A percentile compares a stretch with the other conserved stretches of the same genome.
phyloP scores from a whole-genome alignment of 2,113 vertebrate genomes.

The Verasper variegatus region DNA sequence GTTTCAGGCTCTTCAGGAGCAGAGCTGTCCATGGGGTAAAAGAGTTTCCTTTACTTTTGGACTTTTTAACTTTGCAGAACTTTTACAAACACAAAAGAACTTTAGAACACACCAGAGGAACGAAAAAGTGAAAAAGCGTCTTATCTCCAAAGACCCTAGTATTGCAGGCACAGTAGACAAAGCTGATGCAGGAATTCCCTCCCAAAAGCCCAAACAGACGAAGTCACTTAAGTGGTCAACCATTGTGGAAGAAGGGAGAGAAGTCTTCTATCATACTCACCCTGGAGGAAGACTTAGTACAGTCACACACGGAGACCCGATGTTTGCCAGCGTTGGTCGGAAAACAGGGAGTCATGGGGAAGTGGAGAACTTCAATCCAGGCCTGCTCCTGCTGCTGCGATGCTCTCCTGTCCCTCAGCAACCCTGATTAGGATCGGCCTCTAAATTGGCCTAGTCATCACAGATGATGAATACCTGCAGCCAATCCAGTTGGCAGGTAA shows the following conservation, averaged over 20 bases:
- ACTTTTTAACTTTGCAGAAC: no score
- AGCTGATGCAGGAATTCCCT: not conserved
- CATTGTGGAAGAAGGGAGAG: slow-evolving; percentile 1
- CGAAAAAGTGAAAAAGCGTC: no score
- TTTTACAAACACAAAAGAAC: no score
- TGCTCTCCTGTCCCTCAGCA: slow-evolving; percentile 56
- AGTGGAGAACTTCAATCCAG: slow-evolving; percentile 21
- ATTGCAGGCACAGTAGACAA: slow-evolving; percentile 2
- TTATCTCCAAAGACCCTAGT: not conserved
- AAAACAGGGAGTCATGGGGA: not conserved
- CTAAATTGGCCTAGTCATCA: slow-evolving; percentile 61
- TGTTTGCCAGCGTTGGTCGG: slow-evolving; percentile 50
- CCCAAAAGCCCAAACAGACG: slow-evolving; percentile 49
- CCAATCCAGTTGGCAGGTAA: slow-evolving; percentile 77
- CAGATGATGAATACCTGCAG: slow-evolving; percentile 74
- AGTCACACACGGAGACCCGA: slow-evolving; percentile 18
- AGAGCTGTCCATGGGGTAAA: no score
- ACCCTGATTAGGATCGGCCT: slow-evolving; percentile 70
- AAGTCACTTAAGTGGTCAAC: slow-evolving; percentile 33
- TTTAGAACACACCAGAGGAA: no score
- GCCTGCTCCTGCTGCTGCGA: slow-evolving; percentile 15
- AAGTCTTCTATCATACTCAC: slow-evolving; percentile 24
- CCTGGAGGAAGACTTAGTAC: slow-evolving; percentile 9
- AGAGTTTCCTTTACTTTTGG: no score
- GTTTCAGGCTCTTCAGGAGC: no score